These are phyloP conservation scores for Leptarthrus brevirostris DNA, from an alignment of 2,888 invertebrate genomes.

Conservation along the genomic window DNA sequence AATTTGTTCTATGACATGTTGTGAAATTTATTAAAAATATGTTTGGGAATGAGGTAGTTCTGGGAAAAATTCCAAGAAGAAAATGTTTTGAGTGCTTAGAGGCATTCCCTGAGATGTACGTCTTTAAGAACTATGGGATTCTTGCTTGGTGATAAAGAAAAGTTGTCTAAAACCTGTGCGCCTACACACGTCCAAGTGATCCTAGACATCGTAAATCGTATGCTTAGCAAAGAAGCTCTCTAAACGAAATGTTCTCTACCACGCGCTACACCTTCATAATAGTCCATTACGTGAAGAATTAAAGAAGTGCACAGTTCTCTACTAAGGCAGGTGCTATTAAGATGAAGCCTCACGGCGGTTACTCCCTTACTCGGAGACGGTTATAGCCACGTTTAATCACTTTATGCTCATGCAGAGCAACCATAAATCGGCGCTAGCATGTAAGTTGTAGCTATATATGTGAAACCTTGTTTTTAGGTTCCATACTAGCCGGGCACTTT, in stretches of 20 bases:
- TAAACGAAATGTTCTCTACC: background rate
- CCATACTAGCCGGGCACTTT: conserved; percentile 1
- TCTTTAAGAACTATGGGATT: too few species aligned
- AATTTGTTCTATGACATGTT: background rate
- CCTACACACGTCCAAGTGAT: conserved; percentile 5
- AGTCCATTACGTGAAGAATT: background rate
- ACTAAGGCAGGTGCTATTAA: conserved; percentile 25
- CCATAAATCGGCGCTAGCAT: conserved; percentile 17
- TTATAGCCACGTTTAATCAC: conserved; percentile 27
- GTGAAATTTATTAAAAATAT: background rate
- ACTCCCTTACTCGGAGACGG: too few species aligned
- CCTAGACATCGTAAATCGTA: conserved; percentile 11
- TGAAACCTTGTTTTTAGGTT: conserved; percentile 3
- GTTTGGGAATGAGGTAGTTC: background rate
- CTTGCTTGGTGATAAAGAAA: too few species aligned
- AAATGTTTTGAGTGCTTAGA: too few species aligned
- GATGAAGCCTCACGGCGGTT: background rate
- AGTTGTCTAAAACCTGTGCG: background rate
- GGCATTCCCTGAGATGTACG: too few species aligned
- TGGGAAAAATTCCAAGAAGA: too few species aligned
- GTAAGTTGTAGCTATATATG: background rate
- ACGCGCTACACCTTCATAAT: conserved; percentile 23
- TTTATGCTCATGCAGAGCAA: conserved; percentile 10
- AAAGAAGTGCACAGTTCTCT: background rate
- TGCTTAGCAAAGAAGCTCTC: conserved; percentile 15